These are phyloP conservation scores for Glyptemys insculpta DNA, from an alignment of 2,797 vertebrate species.

Conservation along the genomic window DNA sequence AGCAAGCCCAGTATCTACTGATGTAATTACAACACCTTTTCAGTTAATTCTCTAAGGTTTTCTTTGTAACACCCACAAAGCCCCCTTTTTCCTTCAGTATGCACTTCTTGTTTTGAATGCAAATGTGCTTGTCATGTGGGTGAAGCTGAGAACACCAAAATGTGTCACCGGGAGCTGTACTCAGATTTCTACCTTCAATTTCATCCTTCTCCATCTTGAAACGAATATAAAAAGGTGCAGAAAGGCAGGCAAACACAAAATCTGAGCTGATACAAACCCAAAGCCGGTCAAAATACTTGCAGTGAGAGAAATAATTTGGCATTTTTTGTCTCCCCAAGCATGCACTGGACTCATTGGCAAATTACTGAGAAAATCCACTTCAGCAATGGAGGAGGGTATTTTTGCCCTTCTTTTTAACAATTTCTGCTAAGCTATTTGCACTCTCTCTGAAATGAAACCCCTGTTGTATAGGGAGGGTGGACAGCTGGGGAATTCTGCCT, in stretches of 20 bases:
- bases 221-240: accelerated
- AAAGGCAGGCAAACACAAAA: neutral
- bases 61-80: neutral
- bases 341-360: neutral
- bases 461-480: neutral
- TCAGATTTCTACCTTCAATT: neutral
- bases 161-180: neutral
- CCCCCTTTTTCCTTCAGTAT: neutral
- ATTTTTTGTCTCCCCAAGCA: neutral
- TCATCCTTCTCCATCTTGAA: neutral
- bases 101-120: neutral
- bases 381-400: accelerated
- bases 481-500: neutral
- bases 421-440: neutral
- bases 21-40: neutral
- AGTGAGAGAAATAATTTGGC: neutral
- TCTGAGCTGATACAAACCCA: neutral
- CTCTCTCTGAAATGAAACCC: neutral
- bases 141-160: neutral
- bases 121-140: neutral
- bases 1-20: neutral
- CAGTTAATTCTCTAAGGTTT: neutral
- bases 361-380: neutral
- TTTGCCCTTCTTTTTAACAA: neutral
- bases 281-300: neutral